A percentile compares a stretch with the other conserved stretches of the same genome.
These are phyloP conservation scores for Chorisops tibialis DNA, from an alignment of 2,888 invertebrate species.

Conservation along the genomic window DNA sequence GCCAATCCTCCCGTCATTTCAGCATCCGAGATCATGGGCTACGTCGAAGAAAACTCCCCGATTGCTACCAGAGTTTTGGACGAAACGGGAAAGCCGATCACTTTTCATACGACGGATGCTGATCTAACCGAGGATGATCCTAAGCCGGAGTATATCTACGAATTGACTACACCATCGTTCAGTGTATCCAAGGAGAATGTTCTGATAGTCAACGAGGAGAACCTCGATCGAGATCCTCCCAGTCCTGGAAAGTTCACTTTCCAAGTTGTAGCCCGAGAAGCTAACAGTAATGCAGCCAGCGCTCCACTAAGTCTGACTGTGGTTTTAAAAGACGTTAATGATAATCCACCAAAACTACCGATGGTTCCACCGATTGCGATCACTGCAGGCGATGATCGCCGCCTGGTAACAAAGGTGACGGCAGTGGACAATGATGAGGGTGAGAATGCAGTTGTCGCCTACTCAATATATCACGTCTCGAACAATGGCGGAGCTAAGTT, in stretches of 20 bases:
- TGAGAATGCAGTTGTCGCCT: slow-evolving; percentile 75
- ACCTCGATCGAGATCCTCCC: slow-evolving; percentile 82
- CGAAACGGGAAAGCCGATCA: slow-evolving; percentile 62
- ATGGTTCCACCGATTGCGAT: slow-evolving; percentile 77
- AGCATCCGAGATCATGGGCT: slow-evolving; percentile 69
- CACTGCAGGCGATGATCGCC: slow-evolving; percentile 71
- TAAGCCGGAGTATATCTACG: slow-evolving; percentile 75
- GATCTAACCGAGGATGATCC: slow-evolving; percentile 82
- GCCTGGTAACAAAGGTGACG: slow-evolving; percentile 65
- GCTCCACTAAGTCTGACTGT: slow-evolving; percentile 78
- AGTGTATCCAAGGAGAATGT: slow-evolving; percentile 69
- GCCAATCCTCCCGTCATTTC: slow-evolving; percentile 77
- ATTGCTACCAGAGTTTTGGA: slow-evolving; percentile 79
- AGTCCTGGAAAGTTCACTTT: slow-evolving; percentile 80
- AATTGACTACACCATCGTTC: slow-evolving; percentile 81
- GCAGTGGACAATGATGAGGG: slow-evolving; percentile 85
- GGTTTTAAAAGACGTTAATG: slow-evolving; percentile 75
- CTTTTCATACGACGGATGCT: slow-evolving; percentile 73
- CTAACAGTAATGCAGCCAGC: slow-evolving; percentile 73
- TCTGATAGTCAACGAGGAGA: slow-evolving; percentile 76
- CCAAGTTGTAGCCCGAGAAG: slow-evolving; percentile 84
- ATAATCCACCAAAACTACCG: slow-evolving; percentile 78
- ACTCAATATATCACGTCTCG: slow-evolving; percentile 85
- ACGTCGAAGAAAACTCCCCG: slow-evolving; percentile 81
- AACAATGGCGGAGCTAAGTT: slow-evolving; percentile 87